phyloP scores from a whole-genome alignment of 2,113 vertebrate genomes.

The Archilochus colubris region DNA sequence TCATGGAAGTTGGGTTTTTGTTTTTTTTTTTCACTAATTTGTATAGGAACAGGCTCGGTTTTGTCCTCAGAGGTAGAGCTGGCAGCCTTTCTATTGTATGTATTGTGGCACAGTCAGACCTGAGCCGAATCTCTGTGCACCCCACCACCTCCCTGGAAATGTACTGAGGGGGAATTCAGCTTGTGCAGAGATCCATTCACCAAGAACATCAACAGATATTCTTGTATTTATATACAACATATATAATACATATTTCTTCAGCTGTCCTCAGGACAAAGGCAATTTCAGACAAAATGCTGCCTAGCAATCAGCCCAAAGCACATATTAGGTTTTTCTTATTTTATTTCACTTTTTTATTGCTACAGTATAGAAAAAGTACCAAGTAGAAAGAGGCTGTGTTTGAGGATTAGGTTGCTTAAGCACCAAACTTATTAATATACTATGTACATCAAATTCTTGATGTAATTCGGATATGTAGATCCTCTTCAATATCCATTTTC shows the following conservation, averaged over 20 bases:
- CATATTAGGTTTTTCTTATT: fast-evolving
- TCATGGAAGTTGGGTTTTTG: neutral
- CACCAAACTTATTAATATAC: neutral
- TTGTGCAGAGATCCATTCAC: neutral
- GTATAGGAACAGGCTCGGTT: fast-evolving
- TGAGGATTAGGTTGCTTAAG: neutral
- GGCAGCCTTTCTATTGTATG: neutral
- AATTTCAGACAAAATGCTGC: neutral
- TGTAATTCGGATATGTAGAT: neutral
- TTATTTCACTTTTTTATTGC: neutral
- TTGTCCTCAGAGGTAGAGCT: neutral
- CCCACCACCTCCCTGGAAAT: neutral
- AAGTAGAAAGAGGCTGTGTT: neutral
- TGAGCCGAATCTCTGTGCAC: neutral
- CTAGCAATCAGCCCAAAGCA: neutral
- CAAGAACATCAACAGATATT: neutral
- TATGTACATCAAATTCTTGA: neutral
- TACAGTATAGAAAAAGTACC: neutral
- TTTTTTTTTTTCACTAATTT: fast-evolving
- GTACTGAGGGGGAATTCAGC: neutral
- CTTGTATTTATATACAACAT: neutral
- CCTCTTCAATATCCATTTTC: neutral
- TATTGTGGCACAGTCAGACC: fast-evolving
- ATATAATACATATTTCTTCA: neutral
- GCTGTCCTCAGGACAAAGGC: neutral